Base-by-base conservation (phyloP, 2,888 invertebrate genomes). In the Chrysomela aeneicollis region DNA sequence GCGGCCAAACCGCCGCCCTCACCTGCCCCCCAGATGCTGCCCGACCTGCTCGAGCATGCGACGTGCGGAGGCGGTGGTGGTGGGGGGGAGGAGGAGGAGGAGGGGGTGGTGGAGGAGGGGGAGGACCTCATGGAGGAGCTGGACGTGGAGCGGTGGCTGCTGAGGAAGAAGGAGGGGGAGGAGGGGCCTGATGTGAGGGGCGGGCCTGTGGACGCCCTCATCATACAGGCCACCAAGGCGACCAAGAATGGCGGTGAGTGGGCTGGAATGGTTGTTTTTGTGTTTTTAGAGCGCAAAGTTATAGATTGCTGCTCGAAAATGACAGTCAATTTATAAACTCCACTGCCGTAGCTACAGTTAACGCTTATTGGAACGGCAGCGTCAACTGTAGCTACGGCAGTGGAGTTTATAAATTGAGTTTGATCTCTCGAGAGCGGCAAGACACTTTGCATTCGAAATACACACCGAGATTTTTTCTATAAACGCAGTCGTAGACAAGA, bases 211-310 rank as follows among this genome's bases (percentile, higher is more conserved):
- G 97, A 98, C 82, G 97, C 97, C 0, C 88, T 99, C 59, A 91
- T 98, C 69, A 96, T 98, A 47, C 94, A 97, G 79, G 98, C 98
- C 52, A 97, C 97, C 62, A 95, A 95, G 84, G 94, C 95, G 68
- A 94, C 94, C 80, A 96, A 95, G 87, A 92, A 92, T 88, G 82
- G 82, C 84, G 81, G 81, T 78, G 72, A 76, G 75, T 32, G 9
- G 32, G 15, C 1, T 3, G 26, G 26, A 5, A 5, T 26, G 3
- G 3, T 26, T 46, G 46, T 2, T 37, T n/a, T n/a, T n/a, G n/a
- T n/a, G n/a, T n/a, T n/a, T n/a, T n/a, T n/a, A n/a, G n/a, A n/a
- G n/a, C n/a, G n/a, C n/a, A n/a, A n/a, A n/a, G n/a, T n/a, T n/a
- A n/a, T n/a, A n/a, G n/a, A n/a, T n/a, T n/a, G n/a, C n/a, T n/a